A percentile compares a stretch with the other conserved stretches of the same genome.
phyloP scores from a whole-genome alignment of 2,888 invertebrate genomes.

The Apodemia mormo region DNA sequence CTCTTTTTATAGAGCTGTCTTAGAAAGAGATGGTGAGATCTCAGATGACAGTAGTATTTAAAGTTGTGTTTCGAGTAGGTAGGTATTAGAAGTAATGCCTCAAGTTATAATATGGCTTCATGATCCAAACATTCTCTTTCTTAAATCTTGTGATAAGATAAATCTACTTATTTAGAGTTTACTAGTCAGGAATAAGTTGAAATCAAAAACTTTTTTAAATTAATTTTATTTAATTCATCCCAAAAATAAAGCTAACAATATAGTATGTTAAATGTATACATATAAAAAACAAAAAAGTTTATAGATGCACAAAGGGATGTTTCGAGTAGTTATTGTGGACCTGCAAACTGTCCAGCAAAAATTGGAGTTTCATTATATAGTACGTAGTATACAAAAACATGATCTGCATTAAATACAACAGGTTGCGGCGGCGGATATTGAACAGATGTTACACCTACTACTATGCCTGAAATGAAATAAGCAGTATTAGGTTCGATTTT shows the following conservation, averaged over 20 bases:
- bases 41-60: no score
- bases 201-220: no score
- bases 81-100: no score
- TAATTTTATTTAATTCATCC: background rate
- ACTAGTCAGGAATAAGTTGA: no score
- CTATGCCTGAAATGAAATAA: background rate
- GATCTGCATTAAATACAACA: background rate
- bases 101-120: no score
- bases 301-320: background rate
- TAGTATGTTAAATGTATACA: background rate
- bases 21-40: no score
- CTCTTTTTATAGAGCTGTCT: no score
- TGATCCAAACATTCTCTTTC: no score
- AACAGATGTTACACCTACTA: background rate
- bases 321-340: background rate
- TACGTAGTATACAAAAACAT: background rate
- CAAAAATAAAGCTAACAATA: background rate
- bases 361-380: background rate
- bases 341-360: background rate
- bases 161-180: no score
- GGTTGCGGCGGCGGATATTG: background rate
- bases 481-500: background rate
- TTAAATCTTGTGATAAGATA: no score
- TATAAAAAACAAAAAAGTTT: background rate
- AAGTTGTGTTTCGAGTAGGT: no score